Percentiles rank a stretch among this genome's conserved stretches.
Evolutionary conservation across 2,888 invertebrate genomes (phyloP).

Genomic region (Megaustenia siamemsis): DNA sequence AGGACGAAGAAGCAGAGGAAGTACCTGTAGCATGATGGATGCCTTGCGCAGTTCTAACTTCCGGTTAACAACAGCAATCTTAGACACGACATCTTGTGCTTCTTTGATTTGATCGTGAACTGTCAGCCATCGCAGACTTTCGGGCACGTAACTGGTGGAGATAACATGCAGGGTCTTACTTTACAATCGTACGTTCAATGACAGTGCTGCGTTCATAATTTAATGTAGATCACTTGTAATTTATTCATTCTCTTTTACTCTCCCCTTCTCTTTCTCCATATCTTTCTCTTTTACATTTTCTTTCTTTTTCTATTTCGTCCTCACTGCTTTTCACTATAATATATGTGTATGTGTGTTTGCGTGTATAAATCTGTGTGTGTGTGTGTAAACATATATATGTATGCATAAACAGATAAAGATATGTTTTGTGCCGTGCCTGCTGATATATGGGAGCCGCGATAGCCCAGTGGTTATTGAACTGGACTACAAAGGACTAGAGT

Average conservation of each 20-base stretch:
- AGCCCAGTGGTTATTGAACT: too few relatives aligned
- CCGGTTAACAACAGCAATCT: constrained; percentile 33
- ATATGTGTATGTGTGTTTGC: background rate
- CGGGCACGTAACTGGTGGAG: constrained; percentile 39
- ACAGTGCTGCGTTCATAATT: too few relatives aligned
- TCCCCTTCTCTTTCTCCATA: constrained; percentile 10
- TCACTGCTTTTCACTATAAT: too few relatives aligned
- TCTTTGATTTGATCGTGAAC: constrained; percentile 14
- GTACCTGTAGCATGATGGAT: constrained; percentile 29
- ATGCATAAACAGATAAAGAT: too few relatives aligned
- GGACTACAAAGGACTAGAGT: too few relatives aligned
- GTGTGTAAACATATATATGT: too few relatives aligned
- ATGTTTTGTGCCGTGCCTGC: too few relatives aligned
- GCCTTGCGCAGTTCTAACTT: constrained; percentile 35
- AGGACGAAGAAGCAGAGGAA: background rate
- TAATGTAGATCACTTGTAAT: too few relatives aligned
- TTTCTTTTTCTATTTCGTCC: background rate
- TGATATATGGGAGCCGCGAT: too few relatives aligned
- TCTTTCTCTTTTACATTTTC: too few relatives aligned
- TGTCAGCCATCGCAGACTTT: constrained; percentile 42
- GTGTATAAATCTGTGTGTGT: background rate
- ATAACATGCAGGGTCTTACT: too few relatives aligned
- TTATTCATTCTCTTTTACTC: background rate
- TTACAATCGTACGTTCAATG: too few relatives aligned
- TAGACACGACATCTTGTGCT: constrained; percentile 30